Evolutionary conservation across 2,113 vertebrate species (phyloP).

Genomic region (Atractosteus spatula): DNA sequence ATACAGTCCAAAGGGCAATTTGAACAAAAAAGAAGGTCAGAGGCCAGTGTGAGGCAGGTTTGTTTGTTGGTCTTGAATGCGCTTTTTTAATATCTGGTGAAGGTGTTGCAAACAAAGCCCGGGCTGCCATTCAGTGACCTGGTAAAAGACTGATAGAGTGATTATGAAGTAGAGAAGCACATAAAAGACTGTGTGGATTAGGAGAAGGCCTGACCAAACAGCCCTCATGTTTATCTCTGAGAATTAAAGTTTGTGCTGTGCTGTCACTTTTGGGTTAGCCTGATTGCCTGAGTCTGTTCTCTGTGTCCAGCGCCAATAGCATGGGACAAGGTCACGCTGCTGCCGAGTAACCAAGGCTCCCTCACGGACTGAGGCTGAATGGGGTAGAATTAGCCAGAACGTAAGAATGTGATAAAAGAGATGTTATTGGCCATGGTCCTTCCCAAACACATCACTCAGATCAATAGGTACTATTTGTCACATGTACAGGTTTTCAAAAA

Average conservation of each 20-base stretch:
- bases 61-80: conserved; percentile 45
- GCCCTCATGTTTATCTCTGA: conserved; percentile 37
- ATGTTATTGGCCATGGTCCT: neutral
- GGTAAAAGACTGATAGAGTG: conserved; percentile 30
- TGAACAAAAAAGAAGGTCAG: conserved; percentile 46
- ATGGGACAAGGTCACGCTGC: conserved; percentile 13
- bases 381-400: neutral
- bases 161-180: conserved; percentile 41
- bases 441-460: too few relatives aligned
- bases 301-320: conserved; percentile 17
- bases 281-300: conserved; percentile 13
- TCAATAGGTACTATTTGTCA: too few relatives aligned
- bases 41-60: conserved; percentile 47
- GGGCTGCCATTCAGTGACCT: conserved; percentile 33
- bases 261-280: conserved; percentile 33
- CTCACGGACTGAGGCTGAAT: conserved; percentile 7
- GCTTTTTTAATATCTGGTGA: conserved; percentile 41
- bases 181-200: conserved; percentile 39
- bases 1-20: conserved; percentile 43
- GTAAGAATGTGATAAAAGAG: conserved; percentile 4
- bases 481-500: too few relatives aligned
- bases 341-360: conserved; percentile 20
- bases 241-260: conserved; percentile 43
- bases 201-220: conserved; percentile 45
- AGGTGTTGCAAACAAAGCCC: conserved; percentile 45